phyloP scores from a whole-genome alignment of 2,797 vertebrate genomes.

The Rhincodon typus region DNA sequence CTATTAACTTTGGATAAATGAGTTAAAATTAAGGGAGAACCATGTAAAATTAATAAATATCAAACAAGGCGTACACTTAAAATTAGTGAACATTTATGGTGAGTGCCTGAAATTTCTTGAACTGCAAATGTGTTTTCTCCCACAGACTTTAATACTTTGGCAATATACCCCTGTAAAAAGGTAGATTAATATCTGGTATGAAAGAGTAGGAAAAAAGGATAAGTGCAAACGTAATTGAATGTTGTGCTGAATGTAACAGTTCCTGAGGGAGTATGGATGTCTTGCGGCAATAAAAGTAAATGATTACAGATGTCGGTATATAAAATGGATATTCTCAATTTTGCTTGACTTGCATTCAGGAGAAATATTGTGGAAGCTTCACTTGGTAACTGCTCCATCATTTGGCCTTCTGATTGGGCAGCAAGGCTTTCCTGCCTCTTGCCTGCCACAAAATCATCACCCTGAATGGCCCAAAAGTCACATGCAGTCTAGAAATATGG shows the following conservation, averaged over 20 bases:
- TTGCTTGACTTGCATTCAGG: not conserved
- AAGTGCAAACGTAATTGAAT: not conserved
- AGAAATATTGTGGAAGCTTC: not conserved
- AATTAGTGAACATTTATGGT: not conserved
- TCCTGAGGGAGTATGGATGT: too few relatives aligned
- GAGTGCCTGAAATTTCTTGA: not conserved
- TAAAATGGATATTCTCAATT: not conserved
- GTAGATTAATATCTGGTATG: not conserved
- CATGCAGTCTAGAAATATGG: not conserved
- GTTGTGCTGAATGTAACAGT: not conserved
- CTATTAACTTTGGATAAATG: not conserved
- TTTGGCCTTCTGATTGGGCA: not conserved
- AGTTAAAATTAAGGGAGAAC: not conserved
- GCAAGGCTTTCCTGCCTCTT: not conserved
- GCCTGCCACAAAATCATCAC: not conserved
- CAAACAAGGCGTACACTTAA: not conserved
- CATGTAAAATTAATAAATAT: not conserved
- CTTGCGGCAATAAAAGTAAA: not conserved
- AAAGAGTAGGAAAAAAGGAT: not conserved
- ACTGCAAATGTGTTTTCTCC: not conserved
- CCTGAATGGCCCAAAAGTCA: too few relatives aligned
- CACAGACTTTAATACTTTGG: not conserved
- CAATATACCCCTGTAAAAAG: not conserved
- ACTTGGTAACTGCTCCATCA: not conserved
- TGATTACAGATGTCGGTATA: not conserved